These are phyloP conservation scores for Sinodicranocentrus sp. DNA, from an alignment of 2,888 invertebrate genomes.

Conservation along the genomic window DNA sequence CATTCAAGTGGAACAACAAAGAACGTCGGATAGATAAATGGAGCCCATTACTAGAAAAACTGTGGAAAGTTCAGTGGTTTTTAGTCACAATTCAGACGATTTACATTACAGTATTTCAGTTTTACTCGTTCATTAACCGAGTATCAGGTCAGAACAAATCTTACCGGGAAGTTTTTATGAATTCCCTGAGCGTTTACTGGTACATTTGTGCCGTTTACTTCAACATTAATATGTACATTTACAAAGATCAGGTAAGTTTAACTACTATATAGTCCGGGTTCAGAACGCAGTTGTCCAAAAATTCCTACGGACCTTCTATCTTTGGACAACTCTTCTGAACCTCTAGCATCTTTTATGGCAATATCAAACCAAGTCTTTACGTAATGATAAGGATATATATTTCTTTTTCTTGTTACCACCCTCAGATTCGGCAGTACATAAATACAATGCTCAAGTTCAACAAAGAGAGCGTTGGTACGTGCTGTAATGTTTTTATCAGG, in stretches of 20 bases:
- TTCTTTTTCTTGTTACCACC: too few relatives aligned
- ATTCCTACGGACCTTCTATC: too few relatives aligned
- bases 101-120: neutral
- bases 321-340: too few relatives aligned
- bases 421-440: conserved; percentile 59
- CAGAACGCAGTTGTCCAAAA: too few relatives aligned
- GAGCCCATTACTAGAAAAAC: neutral
- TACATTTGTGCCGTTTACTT: conserved; percentile 51
- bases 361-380: neutral
- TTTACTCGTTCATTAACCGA: neutral
- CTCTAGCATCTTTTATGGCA: neutral
- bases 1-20: conserved; percentile 57
- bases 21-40: conserved; percentile 42
- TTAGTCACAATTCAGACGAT: neutral
- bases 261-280: too few relatives aligned
- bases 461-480: conserved; percentile 50
- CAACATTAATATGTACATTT: conserved; percentile 32
- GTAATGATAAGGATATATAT: too few relatives aligned
- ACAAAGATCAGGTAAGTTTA: conserved; percentile 45
- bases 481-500: too few relatives aligned
- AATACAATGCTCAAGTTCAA: conserved; percentile 53
- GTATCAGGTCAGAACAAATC: conserved; percentile 25
- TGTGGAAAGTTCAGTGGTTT: neutral
- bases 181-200: conserved; percentile 58
- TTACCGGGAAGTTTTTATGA: conserved; percentile 54